Conservation (phyloP, 2,888 invertebrate genomes). For the Nemotelus pantherinus region DNA sequence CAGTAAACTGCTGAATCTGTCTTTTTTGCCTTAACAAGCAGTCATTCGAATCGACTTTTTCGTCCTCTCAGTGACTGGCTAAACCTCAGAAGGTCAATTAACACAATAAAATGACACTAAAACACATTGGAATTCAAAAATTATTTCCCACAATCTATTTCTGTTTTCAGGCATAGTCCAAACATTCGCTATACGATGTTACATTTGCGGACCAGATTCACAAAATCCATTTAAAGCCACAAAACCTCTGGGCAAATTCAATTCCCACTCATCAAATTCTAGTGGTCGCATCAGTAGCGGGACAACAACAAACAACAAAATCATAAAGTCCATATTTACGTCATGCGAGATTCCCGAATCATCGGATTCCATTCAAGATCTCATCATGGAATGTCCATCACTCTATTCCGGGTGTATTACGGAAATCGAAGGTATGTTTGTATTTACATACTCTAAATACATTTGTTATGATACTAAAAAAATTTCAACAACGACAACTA, state of each 20-base stretch:
- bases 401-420: slow-evolving; percentile 50
- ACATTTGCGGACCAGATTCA: slow-evolving; percentile 49
- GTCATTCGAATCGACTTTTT: too few species aligned
- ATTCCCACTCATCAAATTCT: neutral
- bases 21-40: too few species aligned
- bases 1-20: too few species aligned
- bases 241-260: neutral
- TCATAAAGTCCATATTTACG: slow-evolving; percentile 25
- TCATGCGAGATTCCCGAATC: slow-evolving; percentile 47
- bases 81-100: too few species aligned
- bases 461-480: neutral
- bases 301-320: neutral
- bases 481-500: neutral
- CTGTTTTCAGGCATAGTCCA: slow-evolving; percentile 39
- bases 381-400: slow-evolving; percentile 50
- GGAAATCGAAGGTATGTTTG: slow-evolving; percentile 50
- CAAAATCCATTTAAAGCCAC: slow-evolving; percentile 48
- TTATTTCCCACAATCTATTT: neutral
- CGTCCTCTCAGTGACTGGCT: too few species aligned
- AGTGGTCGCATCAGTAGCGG: neutral
- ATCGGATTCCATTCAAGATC: slow-evolving; percentile 32
- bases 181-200: slow-evolving; percentile 48
- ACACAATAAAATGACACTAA: too few species aligned
- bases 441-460: neutral
- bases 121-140: too few species aligned